phyloP scores from a whole-genome alignment of 2,797 vertebrate species.

The Naso thynnoides region DNA sequence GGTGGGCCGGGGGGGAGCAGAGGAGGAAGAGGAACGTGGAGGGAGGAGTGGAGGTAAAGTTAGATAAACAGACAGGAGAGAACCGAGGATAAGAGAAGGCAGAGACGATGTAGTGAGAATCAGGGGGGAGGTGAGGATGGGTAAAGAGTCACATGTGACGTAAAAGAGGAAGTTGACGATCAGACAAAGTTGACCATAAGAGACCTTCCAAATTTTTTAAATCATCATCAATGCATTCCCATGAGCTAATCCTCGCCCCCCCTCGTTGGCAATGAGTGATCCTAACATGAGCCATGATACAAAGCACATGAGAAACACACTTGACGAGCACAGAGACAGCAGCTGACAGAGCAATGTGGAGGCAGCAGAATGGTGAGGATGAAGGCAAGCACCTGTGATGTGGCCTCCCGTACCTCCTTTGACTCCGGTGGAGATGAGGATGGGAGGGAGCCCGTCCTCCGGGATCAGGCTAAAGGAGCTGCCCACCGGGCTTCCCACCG shows the following conservation, averaged over 20 bases:
- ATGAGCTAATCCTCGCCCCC: background rate
- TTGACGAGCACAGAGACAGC: conserved; percentile 50
- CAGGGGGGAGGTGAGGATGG: conserved; percentile 26
- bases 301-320: conserved; percentile 51
- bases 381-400: conserved; percentile 88
- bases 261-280: conserved; percentile 46
- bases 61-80: background rate
- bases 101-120: conserved; percentile 28
- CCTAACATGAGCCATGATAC: conserved; percentile 58
- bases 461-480: conserved; percentile 97
- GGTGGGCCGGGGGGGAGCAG: background rate
- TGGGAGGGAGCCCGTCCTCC: conserved; percentile 98
- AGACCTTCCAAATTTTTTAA: background rate
- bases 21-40: conserved; percentile 3
- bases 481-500: conserved; percentile 93
- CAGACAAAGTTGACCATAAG: conserved; percentile 4
- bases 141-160: conserved; percentile 18
- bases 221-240: conserved; percentile 18
- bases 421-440: conserved; percentile 98
- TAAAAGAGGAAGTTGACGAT: conserved; percentile 3
- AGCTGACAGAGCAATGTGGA: conserved; percentile 65
- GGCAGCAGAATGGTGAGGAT: conserved; percentile 81
- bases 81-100: conserved; percentile 15
- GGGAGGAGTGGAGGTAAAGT: conserved; percentile 35
- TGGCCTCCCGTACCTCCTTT: conserved; percentile 97